Evolutionary conservation across 2,113 vertebrate species (phyloP), one percentile per base, ranked within the genome.

Genomic region (Circaetus gallicus): DNA sequence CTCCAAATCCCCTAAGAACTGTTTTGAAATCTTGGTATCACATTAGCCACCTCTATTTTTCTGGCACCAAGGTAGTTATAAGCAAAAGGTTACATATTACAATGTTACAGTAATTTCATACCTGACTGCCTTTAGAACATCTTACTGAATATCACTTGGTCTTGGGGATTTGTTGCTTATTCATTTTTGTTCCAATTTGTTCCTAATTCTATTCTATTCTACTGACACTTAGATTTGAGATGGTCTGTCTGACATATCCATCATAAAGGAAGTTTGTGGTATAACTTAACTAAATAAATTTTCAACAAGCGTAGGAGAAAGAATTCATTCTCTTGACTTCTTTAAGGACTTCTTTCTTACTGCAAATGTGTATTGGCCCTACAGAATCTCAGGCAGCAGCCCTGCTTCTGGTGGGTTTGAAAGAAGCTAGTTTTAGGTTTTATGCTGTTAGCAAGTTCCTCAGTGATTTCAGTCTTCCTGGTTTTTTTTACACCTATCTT

Each of bases 81-180:
- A 93, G 70, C 66, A 92, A 90, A 87, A 94, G 74, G 83, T 74
- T 72, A 31, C 34, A 24, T 55, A 82, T 79, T 59, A 40, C 24
- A 25, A 71, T 6, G 19, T 93, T 85, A 76, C 20, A 92, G 66
- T 65, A 63, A 92, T 93, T 94, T 96, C 85, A 93, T 90, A 94
- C 82, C 49, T 92, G 92, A 67, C 52, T 88, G 78, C 73, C 38
- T 79, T 83, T 74, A 62, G 42, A 91, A 91, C 90, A 85, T 88
- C 61, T 79, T 76, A 79, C 74, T 95, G 85, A 80, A 17, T 52
- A 69, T 82, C 34, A 2, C 43, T 82, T 70, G 49, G 17, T 61
- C 85, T 88, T 82, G 66, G 70, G 50, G 82, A 80, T 88, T 90
- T 92, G 36, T 70, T 85, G 56, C 73, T 92, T 93, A 76, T 76